phyloP scores from a whole-genome alignment of 2,797 vertebrate genomes.

The Hypotaenidia philippensis region DNA sequence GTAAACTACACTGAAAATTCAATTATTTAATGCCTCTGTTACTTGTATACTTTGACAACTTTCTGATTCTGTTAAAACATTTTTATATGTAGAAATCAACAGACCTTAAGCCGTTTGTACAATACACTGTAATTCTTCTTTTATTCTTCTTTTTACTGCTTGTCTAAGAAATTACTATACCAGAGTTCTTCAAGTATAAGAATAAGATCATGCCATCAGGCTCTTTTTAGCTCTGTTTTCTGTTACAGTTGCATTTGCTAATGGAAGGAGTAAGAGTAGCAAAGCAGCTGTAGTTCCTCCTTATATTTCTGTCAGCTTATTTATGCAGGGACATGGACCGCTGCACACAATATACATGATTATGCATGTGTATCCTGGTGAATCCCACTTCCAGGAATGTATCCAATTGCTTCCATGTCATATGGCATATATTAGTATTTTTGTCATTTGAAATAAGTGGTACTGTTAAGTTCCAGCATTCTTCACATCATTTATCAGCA shows the following conservation, averaged over 20 bases:
- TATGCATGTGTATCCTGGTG: background rate
- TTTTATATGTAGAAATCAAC: background rate
- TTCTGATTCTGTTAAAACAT: background rate
- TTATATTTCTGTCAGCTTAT: background rate
- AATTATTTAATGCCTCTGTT: background rate
- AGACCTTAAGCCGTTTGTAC: background rate
- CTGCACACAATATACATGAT: fast-evolving
- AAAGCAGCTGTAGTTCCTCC: background rate
- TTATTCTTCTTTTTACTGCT: background rate
- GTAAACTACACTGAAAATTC: background rate
- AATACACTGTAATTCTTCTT: background rate
- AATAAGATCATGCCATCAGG: background rate
- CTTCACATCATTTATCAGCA: background rate
- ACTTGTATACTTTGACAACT: background rate
- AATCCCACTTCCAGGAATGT: background rate
- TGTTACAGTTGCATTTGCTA: background rate
- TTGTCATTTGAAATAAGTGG: background rate
- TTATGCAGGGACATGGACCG: background rate
- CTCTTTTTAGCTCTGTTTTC: background rate
- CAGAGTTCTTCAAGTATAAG: background rate
- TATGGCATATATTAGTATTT: background rate
- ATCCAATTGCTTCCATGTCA: background rate
- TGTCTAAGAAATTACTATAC: background rate
- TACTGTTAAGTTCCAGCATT: background rate
- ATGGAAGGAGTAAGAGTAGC: background rate